Evolutionary conservation across 1,140 invertebrate genomes (phyloP).

Genomic region (Drosophila bocki): DNA sequence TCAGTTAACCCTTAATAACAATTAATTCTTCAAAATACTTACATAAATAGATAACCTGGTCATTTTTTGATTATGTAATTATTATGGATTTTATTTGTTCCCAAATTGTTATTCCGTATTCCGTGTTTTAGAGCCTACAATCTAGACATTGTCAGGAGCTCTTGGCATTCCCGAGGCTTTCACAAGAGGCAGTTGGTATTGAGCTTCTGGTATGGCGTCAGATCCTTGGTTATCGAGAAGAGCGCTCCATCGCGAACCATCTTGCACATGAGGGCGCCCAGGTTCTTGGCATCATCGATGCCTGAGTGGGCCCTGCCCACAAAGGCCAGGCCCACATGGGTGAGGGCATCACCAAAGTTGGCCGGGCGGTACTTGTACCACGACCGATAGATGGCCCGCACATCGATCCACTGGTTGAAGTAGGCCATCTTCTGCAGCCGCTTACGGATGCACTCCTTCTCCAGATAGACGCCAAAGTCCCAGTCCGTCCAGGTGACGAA

Average conservation of each 20-base stretch:
- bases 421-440: constrained; percentile 78
- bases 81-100: constrained; percentile 31
- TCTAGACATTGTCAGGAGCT: constrained; percentile 57
- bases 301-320: constrained; percentile 88
- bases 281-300: constrained; percentile 88
- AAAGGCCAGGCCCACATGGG: constrained; percentile 86
- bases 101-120: constrained; percentile 67
- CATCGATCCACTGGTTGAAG: constrained; percentile 86
- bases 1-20: too few species aligned
- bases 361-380: constrained; percentile 85
- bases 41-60: too few species aligned
- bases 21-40: too few species aligned
- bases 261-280: constrained; percentile 87
- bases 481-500: constrained; percentile 86
- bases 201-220: constrained; percentile 82
- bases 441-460: constrained; percentile 86
- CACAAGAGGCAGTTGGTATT: constrained; percentile 79
- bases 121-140: constrained; percentile 61
- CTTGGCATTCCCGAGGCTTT: constrained; percentile 29
- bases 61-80: too few species aligned
- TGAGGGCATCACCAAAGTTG: constrained; percentile 86
- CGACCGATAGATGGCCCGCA: constrained; percentile 83
- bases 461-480: constrained; percentile 86
- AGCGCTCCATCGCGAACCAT: constrained; percentile 87
- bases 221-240: constrained; percentile 85